Conservation (phyloP, 2,113 vertebrate genomes). For the Tyrannus savana region DNA sequence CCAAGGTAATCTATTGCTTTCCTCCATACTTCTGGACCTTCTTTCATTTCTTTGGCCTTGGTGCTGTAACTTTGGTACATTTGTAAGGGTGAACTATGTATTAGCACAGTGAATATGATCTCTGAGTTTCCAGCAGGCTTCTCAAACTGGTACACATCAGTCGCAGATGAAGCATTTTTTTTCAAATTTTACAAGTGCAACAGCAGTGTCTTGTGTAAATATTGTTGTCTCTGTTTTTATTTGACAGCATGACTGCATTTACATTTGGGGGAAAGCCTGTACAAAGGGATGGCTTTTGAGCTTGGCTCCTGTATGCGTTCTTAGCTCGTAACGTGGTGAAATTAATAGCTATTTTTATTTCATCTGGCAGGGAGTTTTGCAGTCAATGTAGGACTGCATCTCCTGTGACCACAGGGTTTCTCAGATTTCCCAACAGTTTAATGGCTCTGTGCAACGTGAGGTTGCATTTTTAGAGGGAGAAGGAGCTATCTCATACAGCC, state of each 20-base stretch:
- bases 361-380: constrained; percentile 45
- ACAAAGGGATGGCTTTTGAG: constrained; percentile 24
- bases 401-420: constrained; percentile 33
- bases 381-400: constrained; percentile 16
- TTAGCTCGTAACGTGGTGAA: constrained; percentile 1
- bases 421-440: constrained; percentile 32
- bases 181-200: not conserved
- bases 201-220: not conserved
- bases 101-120: not conserved
- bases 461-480: not conserved
- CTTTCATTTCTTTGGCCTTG: not conserved
- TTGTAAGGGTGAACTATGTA: not conserved
- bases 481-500: not conserved
- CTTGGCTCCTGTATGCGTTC: not conserved
- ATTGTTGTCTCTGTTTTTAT: not conserved
- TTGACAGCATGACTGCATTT: constrained; percentile 16
- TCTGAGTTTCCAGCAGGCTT: not conserved
- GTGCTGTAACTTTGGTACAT: not conserved
- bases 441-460: not conserved
- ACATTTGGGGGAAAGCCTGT: not conserved
- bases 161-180: not conserved
- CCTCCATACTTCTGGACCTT: not conserved
- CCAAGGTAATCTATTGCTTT: constrained; percentile 25
- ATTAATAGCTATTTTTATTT: constrained; percentile 54
- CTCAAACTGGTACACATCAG: not conserved